Evolutionary conservation across 2,888 invertebrate genomes (phyloP).

Genomic region (Lacanobia oleracea): DNA sequence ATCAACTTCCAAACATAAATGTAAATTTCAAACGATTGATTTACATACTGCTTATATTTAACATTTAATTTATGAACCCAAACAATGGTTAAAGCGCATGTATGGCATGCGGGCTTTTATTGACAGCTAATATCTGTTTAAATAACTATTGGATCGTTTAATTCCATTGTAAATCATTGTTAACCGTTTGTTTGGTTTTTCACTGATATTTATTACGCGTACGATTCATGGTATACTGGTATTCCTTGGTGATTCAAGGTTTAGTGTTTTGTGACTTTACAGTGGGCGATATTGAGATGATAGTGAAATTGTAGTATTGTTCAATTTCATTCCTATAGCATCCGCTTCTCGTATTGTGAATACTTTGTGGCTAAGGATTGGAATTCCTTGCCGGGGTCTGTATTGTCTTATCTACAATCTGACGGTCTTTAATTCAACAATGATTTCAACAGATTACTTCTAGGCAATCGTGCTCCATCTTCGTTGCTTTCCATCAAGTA

Average conservation of each 20-base stretch:
- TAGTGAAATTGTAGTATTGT: background rate
- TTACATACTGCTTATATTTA: constrained; percentile 62
- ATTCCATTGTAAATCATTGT: constrained; percentile 82
- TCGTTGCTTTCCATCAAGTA: too few species aligned
- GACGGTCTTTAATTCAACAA: too few species aligned
- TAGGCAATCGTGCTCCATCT: too few species aligned
- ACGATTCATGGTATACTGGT: constrained; percentile 75
- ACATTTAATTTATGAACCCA: constrained; percentile 63
- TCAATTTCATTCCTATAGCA: background rate
- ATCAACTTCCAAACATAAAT: background rate
- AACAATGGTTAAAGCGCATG: constrained; percentile 68
- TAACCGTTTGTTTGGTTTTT: constrained; percentile 78
- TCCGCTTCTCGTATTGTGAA: background rate
- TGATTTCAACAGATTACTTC: too few species aligned
- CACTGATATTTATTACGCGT: constrained; percentile 83
- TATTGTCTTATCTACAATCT: too few species aligned
- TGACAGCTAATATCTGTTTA: constrained; percentile 82
- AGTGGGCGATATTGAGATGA: constrained; percentile 47
- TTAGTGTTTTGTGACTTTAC: constrained; percentile 58
- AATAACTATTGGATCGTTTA: constrained; percentile 80
- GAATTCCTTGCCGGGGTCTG: too few species aligned
- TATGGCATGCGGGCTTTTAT: constrained; percentile 86
- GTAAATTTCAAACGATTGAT: constrained; percentile 61
- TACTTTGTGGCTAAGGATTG: too few species aligned
- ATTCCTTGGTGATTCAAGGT: constrained; percentile 68